A percentile compares a stretch with the other conserved stretches of the same genome.
These are phyloP conservation scores for Anser brachyrhynchus DNA, from an alignment of 2,113 vertebrate species.

Conservation along the genomic window DNA sequence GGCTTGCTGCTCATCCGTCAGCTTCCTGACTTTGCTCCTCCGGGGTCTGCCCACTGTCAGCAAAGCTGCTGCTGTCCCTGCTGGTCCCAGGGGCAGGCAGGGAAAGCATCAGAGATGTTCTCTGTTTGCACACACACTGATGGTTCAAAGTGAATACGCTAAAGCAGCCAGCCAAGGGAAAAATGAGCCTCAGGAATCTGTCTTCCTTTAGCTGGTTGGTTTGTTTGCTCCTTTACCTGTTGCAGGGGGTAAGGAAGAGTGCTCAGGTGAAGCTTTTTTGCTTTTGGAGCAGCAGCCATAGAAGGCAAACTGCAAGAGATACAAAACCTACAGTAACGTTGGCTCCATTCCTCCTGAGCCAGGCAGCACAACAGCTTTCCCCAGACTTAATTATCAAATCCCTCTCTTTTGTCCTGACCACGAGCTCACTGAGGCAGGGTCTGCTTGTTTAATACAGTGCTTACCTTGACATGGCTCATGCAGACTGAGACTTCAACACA, in stretches of 20 bases:
- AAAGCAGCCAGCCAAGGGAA: neutral
- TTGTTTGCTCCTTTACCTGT: neutral
- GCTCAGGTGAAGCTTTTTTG: neutral
- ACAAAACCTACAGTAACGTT: accelerated
- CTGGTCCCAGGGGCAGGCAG: neutral
- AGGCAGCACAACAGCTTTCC: neutral
- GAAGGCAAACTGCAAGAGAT: neutral
- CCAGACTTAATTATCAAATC: neutral
- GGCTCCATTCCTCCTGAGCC: neutral
- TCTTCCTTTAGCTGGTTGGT: neutral
- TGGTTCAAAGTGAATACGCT: neutral
- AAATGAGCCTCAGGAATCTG: neutral
- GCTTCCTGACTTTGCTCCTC: neutral
- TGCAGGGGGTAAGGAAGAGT: neutral
- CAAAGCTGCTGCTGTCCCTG: neutral
- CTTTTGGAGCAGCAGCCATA: neutral
- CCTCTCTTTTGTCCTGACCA: neutral
- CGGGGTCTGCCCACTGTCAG: accelerated
- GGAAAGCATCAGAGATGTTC: neutral
- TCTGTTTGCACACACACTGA: neutral
- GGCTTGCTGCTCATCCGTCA: accelerated
- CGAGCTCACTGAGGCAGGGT: neutral
- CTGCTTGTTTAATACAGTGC: neutral
- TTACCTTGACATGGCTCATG: accelerated
- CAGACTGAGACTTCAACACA: neutral